These are phyloP conservation scores for Accipiter virgatus DNA, from an alignment of 2,113 vertebrate genomes.

Conservation along the genomic window DNA sequence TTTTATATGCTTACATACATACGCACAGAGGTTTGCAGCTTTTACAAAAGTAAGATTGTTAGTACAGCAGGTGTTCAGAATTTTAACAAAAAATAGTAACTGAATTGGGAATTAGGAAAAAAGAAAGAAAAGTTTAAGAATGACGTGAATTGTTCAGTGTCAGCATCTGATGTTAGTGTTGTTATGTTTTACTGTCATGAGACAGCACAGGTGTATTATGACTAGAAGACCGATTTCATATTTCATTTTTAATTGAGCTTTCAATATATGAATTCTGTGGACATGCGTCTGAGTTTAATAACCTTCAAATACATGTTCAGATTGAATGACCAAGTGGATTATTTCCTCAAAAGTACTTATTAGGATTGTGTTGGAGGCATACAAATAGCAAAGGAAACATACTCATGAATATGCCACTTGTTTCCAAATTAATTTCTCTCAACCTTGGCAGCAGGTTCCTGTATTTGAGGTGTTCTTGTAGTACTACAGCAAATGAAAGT, in stretches of 20 bases:
- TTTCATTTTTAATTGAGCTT: constrained; percentile 69
- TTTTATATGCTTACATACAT: neutral
- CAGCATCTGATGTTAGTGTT: neutral
- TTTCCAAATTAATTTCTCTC: constrained; percentile 65
- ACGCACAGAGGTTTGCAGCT: neutral
- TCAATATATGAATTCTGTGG: constrained; percentile 65
- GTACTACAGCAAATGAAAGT: neutral
- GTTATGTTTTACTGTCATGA: constrained; percentile 41
- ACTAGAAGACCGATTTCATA: constrained; percentile 41
- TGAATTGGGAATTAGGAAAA: neutral
- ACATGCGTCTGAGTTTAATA: constrained; percentile 64
- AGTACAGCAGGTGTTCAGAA: neutral
- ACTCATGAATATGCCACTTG: constrained; percentile 59
- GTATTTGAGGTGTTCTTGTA: constrained; percentile 13
- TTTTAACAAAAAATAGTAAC: neutral
- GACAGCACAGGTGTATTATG: constrained; percentile 9
- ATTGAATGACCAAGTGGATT: constrained; percentile 71
- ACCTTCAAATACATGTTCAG: constrained; percentile 62
- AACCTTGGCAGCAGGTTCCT: constrained; percentile 16
- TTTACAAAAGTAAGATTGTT: neutral
- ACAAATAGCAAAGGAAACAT: constrained; percentile 44
- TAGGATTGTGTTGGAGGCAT: constrained; percentile 49
- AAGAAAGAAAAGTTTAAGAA: neutral
- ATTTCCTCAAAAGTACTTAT: constrained; percentile 67
- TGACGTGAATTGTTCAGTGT: neutral